phyloP scores from a whole-genome alignment of 2,113 vertebrate genomes.

The Chascanopsetta lugubris region DNA sequence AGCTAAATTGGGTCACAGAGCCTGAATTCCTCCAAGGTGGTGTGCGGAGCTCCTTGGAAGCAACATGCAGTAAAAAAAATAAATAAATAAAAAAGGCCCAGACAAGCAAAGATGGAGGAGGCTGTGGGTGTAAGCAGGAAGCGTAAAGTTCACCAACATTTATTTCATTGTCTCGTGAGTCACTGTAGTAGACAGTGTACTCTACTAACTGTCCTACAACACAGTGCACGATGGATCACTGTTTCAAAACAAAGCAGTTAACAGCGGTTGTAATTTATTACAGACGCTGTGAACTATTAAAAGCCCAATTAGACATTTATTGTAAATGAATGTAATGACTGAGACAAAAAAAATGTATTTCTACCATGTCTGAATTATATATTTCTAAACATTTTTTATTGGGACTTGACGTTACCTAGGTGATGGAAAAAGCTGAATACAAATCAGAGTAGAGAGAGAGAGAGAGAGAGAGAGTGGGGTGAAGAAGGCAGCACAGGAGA shows the following conservation, averaged over 20 bases:
- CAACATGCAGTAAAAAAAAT: slow-evolving; percentile 20
- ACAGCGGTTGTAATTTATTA: too few species aligned
- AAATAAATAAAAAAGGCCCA: slow-evolving; percentile 18
- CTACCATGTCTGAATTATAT: neutral
- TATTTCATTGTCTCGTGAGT: slow-evolving; percentile 37
- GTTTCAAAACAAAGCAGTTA: slow-evolving; percentile 12
- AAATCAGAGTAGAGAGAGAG: slow-evolving; percentile 31
- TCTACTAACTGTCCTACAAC: slow-evolving; percentile 11
- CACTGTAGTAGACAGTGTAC: neutral
- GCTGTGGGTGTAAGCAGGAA: slow-evolving; percentile 10
- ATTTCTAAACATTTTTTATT: slow-evolving; percentile 32
- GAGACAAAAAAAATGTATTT: slow-evolving; percentile 19
- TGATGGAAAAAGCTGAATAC: slow-evolving; percentile 44
- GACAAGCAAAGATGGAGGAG: slow-evolving; percentile 38
- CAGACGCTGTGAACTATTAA: slow-evolving; percentile 2
- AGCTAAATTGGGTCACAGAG: slow-evolving; percentile 46
- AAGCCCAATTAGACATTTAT: neutral
- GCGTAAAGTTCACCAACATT: slow-evolving; percentile 32
- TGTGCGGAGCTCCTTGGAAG: slow-evolving; percentile 14
- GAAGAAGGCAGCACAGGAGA: slow-evolving; percentile 42
- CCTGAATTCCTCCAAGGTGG: slow-evolving; percentile 41
- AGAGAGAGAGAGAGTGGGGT: slow-evolving; percentile 10
- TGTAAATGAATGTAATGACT: neutral
- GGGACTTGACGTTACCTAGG: slow-evolving; percentile 21
- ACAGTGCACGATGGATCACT: neutral